Base-by-base conservation (phyloP, 1,140 invertebrate genomes). In the Limonius californicus region DNA sequence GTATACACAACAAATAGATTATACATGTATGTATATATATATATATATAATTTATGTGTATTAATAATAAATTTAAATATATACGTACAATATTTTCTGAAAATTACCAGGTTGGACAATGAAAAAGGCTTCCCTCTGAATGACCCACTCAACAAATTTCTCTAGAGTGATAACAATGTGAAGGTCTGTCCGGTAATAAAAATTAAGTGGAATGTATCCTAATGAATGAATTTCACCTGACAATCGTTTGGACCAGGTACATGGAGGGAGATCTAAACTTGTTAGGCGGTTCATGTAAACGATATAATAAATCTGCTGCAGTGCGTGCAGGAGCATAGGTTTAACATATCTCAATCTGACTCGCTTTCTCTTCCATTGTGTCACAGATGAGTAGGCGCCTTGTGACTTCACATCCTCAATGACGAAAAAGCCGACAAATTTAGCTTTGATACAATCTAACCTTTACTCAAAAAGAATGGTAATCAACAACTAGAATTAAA, bases 301-400 rank as follows among this genome's bases (percentile, higher is more conserved):
- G 54, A 14, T 23, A 32, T 55, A 32, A 55, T 55, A 55, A 55
- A 55, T 55, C 54, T 27, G 11, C 20, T 27, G 54, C 30, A 50
- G 54, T 55, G 18, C 27, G 54, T 55, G 27, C 27, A 23, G 27
- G 27, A 55, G 21, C 54, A 55, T 55, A 27, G 14, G 27, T 21
- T 27, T 59, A 58, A 54, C 47, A 45, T 63, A 63, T 63, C 56
- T 63, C 45, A 57, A 63, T 57, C 57, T 63, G 57, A 63, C 35
- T 63, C 56, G 62, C 62, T 63, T 63, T 63, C 62, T 63, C 62
- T 53, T 59, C 61, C 32, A 58, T 59, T 59, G 56, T 63, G 62
- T 63, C 57, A 39, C n/a, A 21, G 15, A 43, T 58, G 56, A 15
- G 42, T 56, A 32, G 54, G 27, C 23, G 54, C 53, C 14, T 56